phyloP scores from a whole-genome alignment of 2,797 vertebrate species.

The Anas acuta region DNA sequence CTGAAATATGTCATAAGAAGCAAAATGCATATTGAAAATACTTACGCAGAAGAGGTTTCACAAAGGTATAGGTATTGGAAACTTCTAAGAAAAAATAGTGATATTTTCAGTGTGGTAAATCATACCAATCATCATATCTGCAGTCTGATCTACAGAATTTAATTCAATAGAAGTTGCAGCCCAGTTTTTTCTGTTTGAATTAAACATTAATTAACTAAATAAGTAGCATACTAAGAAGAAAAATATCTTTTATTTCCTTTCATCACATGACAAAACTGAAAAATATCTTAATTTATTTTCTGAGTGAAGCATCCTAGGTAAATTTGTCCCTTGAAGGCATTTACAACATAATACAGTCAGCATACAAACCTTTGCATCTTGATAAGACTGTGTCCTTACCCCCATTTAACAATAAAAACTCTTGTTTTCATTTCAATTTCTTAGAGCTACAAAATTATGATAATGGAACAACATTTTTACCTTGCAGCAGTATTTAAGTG shows the following conservation, averaged over 20 bases:
- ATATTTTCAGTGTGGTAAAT: background rate
- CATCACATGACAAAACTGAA: background rate
- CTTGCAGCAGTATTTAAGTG: conserved; percentile 37
- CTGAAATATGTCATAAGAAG: background rate
- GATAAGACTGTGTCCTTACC: background rate
- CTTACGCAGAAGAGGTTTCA: background rate
- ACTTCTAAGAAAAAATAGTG: background rate
- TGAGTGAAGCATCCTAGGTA: background rate
- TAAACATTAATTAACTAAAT: background rate
- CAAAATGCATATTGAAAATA: background rate
- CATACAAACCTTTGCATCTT: conserved; percentile 10
- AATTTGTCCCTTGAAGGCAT: background rate
- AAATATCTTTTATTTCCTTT: background rate
- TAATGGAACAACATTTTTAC: background rate
- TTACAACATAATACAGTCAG: background rate
- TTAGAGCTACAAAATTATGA: background rate
- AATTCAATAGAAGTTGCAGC: background rate
- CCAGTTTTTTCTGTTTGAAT: background rate
- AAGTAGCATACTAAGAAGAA: background rate
- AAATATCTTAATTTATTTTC: background rate
- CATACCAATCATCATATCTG: background rate
- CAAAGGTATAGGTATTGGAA: background rate
- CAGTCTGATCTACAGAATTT: background rate
- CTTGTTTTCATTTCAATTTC: conserved; percentile 41
- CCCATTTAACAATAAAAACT: conserved; percentile 6